These are phyloP conservation scores for Mus musculus DNA, from an alignment of 2,113 vertebrate genomes.

Conservation along the genomic window DNA sequence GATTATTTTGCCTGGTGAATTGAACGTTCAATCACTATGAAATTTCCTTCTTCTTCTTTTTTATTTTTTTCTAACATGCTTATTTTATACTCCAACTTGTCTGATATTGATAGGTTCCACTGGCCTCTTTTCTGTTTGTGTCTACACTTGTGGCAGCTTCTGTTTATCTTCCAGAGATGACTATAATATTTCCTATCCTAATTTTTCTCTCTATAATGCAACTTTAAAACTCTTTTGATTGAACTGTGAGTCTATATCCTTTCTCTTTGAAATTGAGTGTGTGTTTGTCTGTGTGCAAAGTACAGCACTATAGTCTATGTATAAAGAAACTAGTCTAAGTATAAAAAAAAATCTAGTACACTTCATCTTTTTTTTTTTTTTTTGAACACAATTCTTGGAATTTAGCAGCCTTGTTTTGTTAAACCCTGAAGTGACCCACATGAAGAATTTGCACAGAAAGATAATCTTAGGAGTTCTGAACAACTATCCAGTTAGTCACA, in stretches of 20 bases:
- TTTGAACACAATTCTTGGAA: not conserved
- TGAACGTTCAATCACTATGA: not conserved
- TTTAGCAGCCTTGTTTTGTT: not conserved
- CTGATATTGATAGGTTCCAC: not conserved
- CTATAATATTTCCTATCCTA: rapidly evolving
- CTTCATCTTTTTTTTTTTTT: not conserved
- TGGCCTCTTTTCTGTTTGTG: not conserved
- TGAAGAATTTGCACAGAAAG: not conserved
- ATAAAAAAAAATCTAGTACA: not conserved
- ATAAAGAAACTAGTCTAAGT: not conserved
- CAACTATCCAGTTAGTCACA: not conserved
- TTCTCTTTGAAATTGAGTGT: not conserved
- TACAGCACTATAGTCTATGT: not conserved
- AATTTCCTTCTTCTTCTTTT: not conserved
- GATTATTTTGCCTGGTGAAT: not conserved
- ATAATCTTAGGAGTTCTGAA: not conserved
- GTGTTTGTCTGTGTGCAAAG: not conserved
- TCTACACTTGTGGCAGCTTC: not conserved
- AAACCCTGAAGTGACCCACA: not conserved
- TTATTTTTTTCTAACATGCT: not conserved
- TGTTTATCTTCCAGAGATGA: not conserved
- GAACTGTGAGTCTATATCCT: rapidly evolving
- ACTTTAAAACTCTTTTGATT: not conserved
- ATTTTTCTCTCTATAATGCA: not conserved
- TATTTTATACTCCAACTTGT: not conserved